Conservation (phyloP, 2,888 invertebrate genomes). For the Patella pellucida region DNA sequence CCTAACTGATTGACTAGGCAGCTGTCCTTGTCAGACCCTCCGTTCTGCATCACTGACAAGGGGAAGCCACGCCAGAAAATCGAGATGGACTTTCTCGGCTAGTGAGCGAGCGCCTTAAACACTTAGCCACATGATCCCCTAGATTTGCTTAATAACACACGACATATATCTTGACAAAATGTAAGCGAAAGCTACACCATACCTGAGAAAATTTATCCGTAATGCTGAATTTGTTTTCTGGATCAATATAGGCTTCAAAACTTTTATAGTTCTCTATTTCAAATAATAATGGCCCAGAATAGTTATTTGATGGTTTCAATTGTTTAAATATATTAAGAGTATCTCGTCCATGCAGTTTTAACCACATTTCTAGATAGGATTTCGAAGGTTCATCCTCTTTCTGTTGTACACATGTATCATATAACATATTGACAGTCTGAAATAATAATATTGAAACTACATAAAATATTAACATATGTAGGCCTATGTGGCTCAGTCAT, state of each 20-base stretch:
- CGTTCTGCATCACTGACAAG: too few relatives aligned
- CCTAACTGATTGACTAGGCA: too few relatives aligned
- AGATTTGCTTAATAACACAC: too few relatives aligned
- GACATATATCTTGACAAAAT: too few relatives aligned
- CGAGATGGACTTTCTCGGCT: too few relatives aligned
- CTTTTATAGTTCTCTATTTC: conserved; percentile 89
- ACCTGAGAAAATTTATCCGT: conserved; percentile 96
- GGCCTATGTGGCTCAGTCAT: too few relatives aligned
- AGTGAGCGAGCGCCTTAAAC: too few relatives aligned
- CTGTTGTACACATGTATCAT: conserved; percentile 72
- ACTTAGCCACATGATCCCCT: too few relatives aligned
- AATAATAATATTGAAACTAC: conserved; percentile 25
- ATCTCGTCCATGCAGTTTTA: conserved; percentile 86
- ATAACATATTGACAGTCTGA: conserved; percentile 91
- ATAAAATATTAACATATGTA: too few relatives aligned
- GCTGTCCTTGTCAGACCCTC: too few relatives aligned
- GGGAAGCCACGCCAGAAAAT: too few relatives aligned
- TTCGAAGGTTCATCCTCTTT: neutral
- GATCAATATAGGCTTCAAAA: conserved; percentile 94
- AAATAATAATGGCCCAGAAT: conserved; percentile 83
- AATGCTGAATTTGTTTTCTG: conserved; percentile 86
- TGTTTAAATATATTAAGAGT: conserved; percentile 87
- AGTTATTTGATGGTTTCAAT: conserved; percentile 65
- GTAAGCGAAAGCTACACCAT: neutral
- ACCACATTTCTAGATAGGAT: conserved; percentile 85